Evolutionary conservation across 2,888 invertebrate genomes (phyloP).

Genomic region (Brachynemurus nebulosus): DNA sequence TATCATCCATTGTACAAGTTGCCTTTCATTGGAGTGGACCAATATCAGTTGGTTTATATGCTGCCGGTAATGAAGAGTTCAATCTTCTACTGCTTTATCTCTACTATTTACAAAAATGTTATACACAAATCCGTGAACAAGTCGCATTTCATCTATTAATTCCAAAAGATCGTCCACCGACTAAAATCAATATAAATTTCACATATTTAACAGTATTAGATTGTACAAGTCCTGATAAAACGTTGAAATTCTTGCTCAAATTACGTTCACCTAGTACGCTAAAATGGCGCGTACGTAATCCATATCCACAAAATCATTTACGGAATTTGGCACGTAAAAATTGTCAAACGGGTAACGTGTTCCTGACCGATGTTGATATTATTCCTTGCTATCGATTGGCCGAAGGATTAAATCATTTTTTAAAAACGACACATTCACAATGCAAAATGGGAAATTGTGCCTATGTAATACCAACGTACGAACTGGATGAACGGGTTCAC

Average conservation of each 20-base stretch:
- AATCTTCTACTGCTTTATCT: slow-evolving; percentile 57
- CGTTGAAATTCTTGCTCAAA: slow-evolving; percentile 43
- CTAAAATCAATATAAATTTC: slow-evolving; percentile 23
- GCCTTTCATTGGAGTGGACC: slow-evolving; percentile 76
- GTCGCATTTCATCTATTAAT: slow-evolving; percentile 63
- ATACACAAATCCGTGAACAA: slow-evolving; percentile 53
- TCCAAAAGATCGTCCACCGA: slow-evolving; percentile 39
- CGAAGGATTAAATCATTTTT: slow-evolving; percentile 53
- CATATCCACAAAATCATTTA: slow-evolving; percentile 82
- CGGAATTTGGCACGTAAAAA: slow-evolving; percentile 76
- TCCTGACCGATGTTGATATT: slow-evolving; percentile 78
- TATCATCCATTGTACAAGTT: slow-evolving; percentile 63
- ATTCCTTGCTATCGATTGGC: slow-evolving; percentile 66
- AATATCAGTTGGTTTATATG: slow-evolving; percentile 70
- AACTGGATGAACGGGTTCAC: slow-evolving; percentile 62
- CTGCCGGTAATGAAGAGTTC: slow-evolving; percentile 65
- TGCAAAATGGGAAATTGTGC: slow-evolving; percentile 54
- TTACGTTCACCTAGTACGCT: slow-evolving; percentile 46
- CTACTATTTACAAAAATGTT: slow-evolving; percentile 61
- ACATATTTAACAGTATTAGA: slow-evolving; percentile 32
- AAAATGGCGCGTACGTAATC: slow-evolving; percentile 58
- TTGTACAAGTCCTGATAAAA: slow-evolving; percentile 55
- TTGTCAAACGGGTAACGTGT: slow-evolving; percentile 66
- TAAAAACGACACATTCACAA: slow-evolving; percentile 38
- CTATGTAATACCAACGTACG: slow-evolving; percentile 83